Evolutionary conservation across 2,888 invertebrate genomes (phyloP), one percentile per base, ranked within the genome.

Genomic region (Coleophora deauratella): DNA sequence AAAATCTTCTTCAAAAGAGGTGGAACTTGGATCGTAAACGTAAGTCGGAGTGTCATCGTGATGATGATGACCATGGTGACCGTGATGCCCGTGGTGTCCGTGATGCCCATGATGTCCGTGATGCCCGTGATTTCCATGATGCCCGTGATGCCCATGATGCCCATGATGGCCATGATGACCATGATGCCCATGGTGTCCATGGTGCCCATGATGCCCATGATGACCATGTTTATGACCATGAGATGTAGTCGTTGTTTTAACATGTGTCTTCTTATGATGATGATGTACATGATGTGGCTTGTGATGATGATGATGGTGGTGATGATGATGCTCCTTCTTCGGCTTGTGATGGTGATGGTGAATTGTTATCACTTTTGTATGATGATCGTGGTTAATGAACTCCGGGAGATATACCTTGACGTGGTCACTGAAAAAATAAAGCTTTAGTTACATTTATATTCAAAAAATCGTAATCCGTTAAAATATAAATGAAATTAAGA

Each of bases 331-430:
- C 46, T 84, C 81, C 53, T 85, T 79, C 57, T 86, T 81, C 37
- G 87, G 81, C 44, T 80, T 75, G 37, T 79, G 77, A 37, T 86
- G 80, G 44, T 86, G 86, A 44, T 88, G 85, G 51, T 89, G 89
- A 36, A 89, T 79, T 10, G 86, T 88, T 35, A 90, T 80, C 40
- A 88, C 87, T 57, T 88, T 88, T 7, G 88, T 89, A 55, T 89
- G 89, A 45, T 86, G 78, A 37, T 88, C 86, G 46, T 89, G 88
- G 35, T 89, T 88, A 46, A 88, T 81, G 38, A 89, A 78, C 60
- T 89, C 87, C 12, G 90, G 90, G 8, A 89, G 79, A 59, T 88
- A 80, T 37, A 90, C 66, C 62, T 78, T 88, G 46, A 90, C 73
- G 57, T 89, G 88, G 38, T 87, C 78, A 55, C 89, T 89, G 79